Base-by-base conservation (phyloP, 2,888 invertebrate species). In the Tetragonula carbonaria region DNA sequence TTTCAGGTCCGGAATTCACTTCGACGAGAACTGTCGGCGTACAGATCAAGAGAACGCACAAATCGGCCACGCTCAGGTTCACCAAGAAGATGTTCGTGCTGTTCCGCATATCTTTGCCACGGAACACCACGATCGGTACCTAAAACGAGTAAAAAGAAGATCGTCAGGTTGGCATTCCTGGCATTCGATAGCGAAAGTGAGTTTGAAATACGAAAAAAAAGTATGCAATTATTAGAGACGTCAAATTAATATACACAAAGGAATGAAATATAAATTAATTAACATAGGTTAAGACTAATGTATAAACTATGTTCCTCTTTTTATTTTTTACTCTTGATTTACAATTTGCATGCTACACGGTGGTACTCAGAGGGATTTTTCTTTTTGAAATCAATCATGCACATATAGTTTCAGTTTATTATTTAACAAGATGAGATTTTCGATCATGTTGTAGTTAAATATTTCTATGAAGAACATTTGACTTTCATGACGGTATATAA, bases 21-120 rank as follows among this genome's bases (percentile, higher is more conserved):
- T 99, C 99, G n/a, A 99, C 98, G 62, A 99, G 96, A 55, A 98
- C 98, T 0, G 98, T 98, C 13, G 99, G 99, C 85, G 98, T 98
- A 94, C 98, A 99, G 86, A 99, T 97, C 86, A 98, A 95, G 88
- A 99, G 95, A 90, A 99, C 98, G 96, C 98, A 97, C 91, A 99
- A 95, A 95, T 99, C 99, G 23, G 99, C 98, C 63, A 98, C 96
- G 94, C 98, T 98, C 93, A 99, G 95, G 95, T 99, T 99, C 95
- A 98, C 97, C 92, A 99, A 96, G 95, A 99, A 99, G 92, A 98
- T 98, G 94, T 99, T 99, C 84, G 99, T 99, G 77, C 98, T 98
- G 93, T 98, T 98, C 92, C 98, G 96, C 98, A 99, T 98, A 94
- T 99, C 98, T 94, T 98, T 98, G 74, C 98, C 98, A 94, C 97